Conservation (phyloP, 1,140 invertebrate genomes). For the Diabrotica undecimpunctata region DNA sequence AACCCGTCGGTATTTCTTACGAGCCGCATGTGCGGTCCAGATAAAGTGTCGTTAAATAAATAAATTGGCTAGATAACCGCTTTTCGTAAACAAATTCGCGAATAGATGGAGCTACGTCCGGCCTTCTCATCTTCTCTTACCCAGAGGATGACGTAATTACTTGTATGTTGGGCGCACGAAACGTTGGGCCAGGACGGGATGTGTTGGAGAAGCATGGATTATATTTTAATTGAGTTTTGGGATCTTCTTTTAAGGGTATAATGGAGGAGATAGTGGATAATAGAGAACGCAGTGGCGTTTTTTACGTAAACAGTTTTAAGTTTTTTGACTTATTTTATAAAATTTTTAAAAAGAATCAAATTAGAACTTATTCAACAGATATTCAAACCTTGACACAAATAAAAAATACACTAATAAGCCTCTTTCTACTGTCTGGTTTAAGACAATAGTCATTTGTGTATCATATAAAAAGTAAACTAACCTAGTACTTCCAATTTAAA, state of each 20-base stretch:
- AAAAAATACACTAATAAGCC: too few species aligned
- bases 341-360: too few species aligned
- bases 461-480: too few species aligned
- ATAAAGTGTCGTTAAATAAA: conserved; percentile 15
- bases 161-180: not conserved
- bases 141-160: not conserved
- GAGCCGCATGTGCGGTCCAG: conserved; percentile 23
- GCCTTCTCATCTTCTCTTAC: not conserved
- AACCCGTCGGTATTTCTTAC: conserved; percentile 13
- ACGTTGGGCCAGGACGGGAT: not conserved
- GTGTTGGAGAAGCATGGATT: not conserved
- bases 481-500: too few species aligned
- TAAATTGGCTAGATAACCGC: conserved; percentile 1
- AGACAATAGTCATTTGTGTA: too few species aligned
- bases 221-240: conserved; percentile 3
- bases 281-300: not conserved
- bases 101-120: conserved; percentile 1
- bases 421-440: too few species aligned
- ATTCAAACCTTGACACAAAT: too few species aligned
- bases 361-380: too few species aligned
- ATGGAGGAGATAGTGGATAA: not conserved
- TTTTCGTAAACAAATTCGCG: not conserved
- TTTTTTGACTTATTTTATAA: too few species aligned
- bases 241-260: conserved; percentile 2
- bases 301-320: not conserved